Conservation (phyloP, 2,888 invertebrate species). For the Drosophila incognita region DNA sequence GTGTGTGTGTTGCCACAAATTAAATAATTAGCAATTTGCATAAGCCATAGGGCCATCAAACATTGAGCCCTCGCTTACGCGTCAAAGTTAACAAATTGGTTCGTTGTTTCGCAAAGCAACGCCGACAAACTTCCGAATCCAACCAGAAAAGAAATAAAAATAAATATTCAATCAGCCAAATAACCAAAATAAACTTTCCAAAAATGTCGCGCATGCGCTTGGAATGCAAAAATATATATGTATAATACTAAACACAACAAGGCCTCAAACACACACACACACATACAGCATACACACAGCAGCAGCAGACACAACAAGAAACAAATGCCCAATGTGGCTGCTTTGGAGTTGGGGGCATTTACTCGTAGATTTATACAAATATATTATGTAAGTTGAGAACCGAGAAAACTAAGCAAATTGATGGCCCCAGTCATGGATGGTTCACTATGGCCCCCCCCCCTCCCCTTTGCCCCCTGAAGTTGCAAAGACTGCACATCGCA, state of each 20-base stretch:
- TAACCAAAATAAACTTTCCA: constrained; percentile 57
- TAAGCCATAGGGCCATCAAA: constrained; percentile 66
- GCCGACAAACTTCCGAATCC: constrained; percentile 72
- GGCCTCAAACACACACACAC: constrained; percentile 20
- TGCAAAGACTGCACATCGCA: constrained; percentile 11
- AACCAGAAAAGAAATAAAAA: constrained; percentile 22
- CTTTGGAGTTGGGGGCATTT: constrained; percentile 11
- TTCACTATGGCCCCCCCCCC: constrained; percentile 1
- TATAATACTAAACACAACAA: constrained; percentile 13
- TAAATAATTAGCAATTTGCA: constrained; percentile 74
- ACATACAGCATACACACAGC: neutral
- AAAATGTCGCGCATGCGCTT: constrained; percentile 72
- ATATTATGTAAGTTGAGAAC: constrained; percentile 62
- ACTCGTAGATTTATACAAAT: constrained; percentile 9
- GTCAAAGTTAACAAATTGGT: constrained; percentile 77
- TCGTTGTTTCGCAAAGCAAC: constrained; percentile 75
- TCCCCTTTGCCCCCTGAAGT: neutral
- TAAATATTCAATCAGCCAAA: constrained; percentile 6
- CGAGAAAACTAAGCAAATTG: constrained; percentile 59
- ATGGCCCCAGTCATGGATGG: constrained; percentile 62
- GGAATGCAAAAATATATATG: constrained; percentile 60
- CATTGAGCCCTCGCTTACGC: constrained; percentile 71
- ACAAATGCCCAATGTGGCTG: constrained; percentile 38
- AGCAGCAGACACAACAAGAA: constrained; percentile 9
- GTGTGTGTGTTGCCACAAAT: constrained; percentile 44